A percentile compares a stretch with the other conserved stretches of the same genome.
Conservation (phyloP, 92 coral and sea anemone species). For the Scolanthus callimorphus region DNA sequence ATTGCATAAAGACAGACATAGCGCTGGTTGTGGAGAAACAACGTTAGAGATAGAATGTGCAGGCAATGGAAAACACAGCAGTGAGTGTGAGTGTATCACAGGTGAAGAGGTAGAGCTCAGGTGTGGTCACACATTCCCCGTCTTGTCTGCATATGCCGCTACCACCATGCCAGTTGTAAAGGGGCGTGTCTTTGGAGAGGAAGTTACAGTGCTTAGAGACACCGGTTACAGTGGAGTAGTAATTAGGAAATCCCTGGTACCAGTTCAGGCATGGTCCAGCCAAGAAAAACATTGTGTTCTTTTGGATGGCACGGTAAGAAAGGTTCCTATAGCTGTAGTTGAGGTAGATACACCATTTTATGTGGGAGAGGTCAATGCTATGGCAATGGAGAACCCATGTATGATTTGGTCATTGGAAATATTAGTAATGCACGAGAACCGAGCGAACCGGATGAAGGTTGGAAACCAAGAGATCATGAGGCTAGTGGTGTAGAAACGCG, state of each 20-base stretch:
- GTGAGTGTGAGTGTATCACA: conserved; percentile 3
- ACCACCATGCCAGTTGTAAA: not conserved
- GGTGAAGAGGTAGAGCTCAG: not conserved
- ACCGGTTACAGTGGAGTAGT: too few relatives aligned
- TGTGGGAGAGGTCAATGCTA: conserved; percentile 16
- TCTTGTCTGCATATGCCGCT: not conserved
- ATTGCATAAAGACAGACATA: conserved; percentile 1
- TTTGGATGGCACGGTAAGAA: conserved; percentile 18
- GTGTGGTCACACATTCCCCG: not conserved
- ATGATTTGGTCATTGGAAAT: too few relatives aligned
- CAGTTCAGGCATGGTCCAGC: conserved; percentile 10
- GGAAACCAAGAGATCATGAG: too few relatives aligned
- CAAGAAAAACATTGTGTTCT: conserved; percentile 11
- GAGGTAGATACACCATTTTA: conserved; percentile 13
- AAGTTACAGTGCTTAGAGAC: too few relatives aligned
- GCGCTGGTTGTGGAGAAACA: not conserved
- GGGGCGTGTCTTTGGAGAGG: not conserved
- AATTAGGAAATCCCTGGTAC: conserved; percentile 10
- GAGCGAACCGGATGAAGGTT: conserved; percentile 25
- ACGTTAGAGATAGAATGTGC: not conserved
- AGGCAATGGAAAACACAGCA: not conserved
- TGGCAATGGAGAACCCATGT: too few relatives aligned
- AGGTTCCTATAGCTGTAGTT: conserved; percentile 6
- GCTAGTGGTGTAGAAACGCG: too few relatives aligned
- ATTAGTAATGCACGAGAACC: conserved; percentile 13